phyloP scores from a whole-genome alignment of 2,888 invertebrate species.

The Eupeodes latifasciatus region DNA sequence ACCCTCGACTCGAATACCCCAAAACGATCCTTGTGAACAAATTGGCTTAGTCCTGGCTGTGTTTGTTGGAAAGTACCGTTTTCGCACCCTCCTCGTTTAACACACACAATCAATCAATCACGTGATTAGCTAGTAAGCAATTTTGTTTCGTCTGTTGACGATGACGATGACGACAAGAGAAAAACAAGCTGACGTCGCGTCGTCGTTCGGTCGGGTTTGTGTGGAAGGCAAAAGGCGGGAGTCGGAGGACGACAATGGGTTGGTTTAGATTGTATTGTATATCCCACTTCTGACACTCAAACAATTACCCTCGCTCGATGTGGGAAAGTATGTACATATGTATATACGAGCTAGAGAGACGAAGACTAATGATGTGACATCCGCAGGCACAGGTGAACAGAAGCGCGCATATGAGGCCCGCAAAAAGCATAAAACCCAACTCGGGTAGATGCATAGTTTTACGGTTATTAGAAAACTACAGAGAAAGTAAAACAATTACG shows the following conservation, averaged over 20 bases:
- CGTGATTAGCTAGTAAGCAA: conserved; percentile 76
- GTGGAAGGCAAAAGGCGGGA: conserved; percentile 2
- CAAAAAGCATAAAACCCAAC: conserved; percentile 68
- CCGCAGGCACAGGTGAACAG: conserved; percentile 76
- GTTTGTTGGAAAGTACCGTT: conserved; percentile 58
- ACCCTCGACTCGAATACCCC: conserved; percentile 30
- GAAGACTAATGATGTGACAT: conserved; percentile 79
- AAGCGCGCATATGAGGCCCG: conserved; percentile 73
- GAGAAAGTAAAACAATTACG: conserved; percentile 73
- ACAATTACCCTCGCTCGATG: conserved; percentile 6
- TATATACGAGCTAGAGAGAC: conserved; percentile 49
- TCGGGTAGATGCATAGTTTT: conserved; percentile 69
- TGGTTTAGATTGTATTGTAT: conserved; percentile 6
- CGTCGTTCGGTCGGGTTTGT: conserved; percentile 14
- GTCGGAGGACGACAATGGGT: conserved; percentile 63
- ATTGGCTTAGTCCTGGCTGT: conserved; percentile 57
- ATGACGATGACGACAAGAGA: conserved; percentile 35
- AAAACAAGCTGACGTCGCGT: conserved; percentile 54
- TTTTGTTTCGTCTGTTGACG: conserved; percentile 69
- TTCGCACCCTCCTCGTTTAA: conserved; percentile 74
- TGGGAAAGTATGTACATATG: background rate
- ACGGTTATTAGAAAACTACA: conserved; percentile 74
- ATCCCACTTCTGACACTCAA: conserved; percentile 34
- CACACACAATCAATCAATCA: conserved; percentile 77
- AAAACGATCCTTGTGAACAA: conserved; percentile 59